These are phyloP conservation scores for Amblyjoppa proteus DNA, from an alignment of 2,888 invertebrate species.

Conservation along the genomic window DNA sequence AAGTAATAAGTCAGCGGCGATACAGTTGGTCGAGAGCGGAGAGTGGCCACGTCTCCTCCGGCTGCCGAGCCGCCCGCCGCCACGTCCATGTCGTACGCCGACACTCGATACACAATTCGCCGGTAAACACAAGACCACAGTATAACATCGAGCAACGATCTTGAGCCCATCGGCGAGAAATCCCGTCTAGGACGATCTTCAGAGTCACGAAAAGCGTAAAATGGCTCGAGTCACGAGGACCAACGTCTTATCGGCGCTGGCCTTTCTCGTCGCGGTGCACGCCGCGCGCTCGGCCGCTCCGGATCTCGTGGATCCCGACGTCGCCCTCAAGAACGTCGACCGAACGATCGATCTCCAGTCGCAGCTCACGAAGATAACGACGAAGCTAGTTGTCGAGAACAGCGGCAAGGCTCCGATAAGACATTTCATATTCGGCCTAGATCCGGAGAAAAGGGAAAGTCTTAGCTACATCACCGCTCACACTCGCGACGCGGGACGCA, in stretches of 20 bases:
- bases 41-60: constrained; percentile 55
- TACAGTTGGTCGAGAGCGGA: constrained; percentile 15
- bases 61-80: constrained; percentile 58
- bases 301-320: constrained; percentile 83
- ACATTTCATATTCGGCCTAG: constrained; percentile 90
- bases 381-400: constrained; percentile 94
- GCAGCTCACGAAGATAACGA: constrained; percentile 94
- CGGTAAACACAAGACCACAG: constrained; percentile 64
- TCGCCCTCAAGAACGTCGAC: constrained; percentile 93
- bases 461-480: constrained; percentile 91
- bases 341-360: constrained; percentile 94
- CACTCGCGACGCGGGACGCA: constrained; percentile 81
- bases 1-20: constrained; percentile 1
- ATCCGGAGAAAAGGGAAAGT: constrained; percentile 87
- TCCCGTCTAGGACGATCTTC: not conserved
- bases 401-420: constrained; percentile 90
- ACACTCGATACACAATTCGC: constrained; percentile 41
- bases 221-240: constrained; percentile 47
- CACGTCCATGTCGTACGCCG: constrained; percentile 73
- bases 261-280: constrained; percentile 5
- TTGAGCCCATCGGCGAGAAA: not conserved
- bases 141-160: not conserved
- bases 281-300: constrained; percentile 38
- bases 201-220: not conserved
- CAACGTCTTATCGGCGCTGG: not conserved